Evolutionary conservation across 2,113 vertebrate genomes (phyloP), one percentile per base, ranked within the genome.

Genomic region (Madoqua kirkii): DNA sequence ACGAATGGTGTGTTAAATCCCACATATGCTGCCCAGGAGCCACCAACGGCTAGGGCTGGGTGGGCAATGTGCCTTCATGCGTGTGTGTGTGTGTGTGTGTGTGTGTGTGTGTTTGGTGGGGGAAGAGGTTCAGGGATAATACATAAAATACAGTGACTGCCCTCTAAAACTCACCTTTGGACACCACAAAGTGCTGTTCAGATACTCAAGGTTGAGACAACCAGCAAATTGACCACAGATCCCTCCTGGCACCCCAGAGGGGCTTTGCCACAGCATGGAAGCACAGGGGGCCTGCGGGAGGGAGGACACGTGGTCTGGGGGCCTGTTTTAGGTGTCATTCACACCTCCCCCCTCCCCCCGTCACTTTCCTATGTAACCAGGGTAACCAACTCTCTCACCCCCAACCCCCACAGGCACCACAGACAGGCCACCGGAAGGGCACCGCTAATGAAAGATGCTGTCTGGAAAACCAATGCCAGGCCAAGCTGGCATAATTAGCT

Each of bases 371-470:
- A 0, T 40, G 62, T 93, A 97, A 85, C 71, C 57, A 43, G 57
- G 54, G 87, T 71, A 90, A 92, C 88, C 31, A 62, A 11, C 55
- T 54, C 83, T 25, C 21, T 52, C 91, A 86, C 59, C 64, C 10
- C 90, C 62, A 21, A 3, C 67, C 74, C 88, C 21, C 2, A 1
- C n/a, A 67, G 64, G 57, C 27, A 36, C 33, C 23, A 90, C 93
- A 89, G 67, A 59, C 91, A 90, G 90, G 57, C 87, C 31, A 19
- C 82, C 1, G 5, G 94, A 96, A 97, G 97, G 67, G 88, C 93
- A 76, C 17, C 0, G 0, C 78, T 97, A 91, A 97, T 74, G 93
- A 95, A 96, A 97, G 97, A 93, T 89, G 89, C 62, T 97, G 54
- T 96, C 96, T 94, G 81, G 94, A 94, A 94, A 95, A 71, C 48